phyloP scores from a whole-genome alignment of 2,797 vertebrate species.

The Sitta carolinensis region DNA sequence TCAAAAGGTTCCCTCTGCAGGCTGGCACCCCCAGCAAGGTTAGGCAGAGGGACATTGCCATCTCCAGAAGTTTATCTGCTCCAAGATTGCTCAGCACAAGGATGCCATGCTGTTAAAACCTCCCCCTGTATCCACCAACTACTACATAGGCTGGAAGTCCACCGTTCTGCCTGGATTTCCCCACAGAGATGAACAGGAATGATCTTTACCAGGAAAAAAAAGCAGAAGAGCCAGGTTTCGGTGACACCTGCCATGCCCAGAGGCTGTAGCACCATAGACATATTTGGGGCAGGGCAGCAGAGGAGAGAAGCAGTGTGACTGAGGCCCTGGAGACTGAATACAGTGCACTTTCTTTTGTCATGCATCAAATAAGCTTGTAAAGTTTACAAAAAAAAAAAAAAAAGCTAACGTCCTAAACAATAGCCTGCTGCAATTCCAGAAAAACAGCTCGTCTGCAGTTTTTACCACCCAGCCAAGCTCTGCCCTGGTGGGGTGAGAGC shows the following conservation, averaged over 20 bases:
- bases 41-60: neutral
- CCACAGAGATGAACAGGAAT: neutral
- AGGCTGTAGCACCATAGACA: neutral
- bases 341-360: slow-evolving; percentile 52
- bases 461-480: slow-evolving; percentile 27
- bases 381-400: neutral
- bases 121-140: neutral
- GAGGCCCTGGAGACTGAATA: slow-evolving; percentile 36
- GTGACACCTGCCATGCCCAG: neutral
- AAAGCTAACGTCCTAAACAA: slow-evolving; percentile 33
- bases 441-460: slow-evolving; percentile 48
- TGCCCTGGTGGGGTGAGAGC: slow-evolving; percentile 21
- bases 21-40: neutral
- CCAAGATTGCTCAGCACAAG: neutral
- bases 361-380: slow-evolving; percentile 33
- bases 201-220: neutral
- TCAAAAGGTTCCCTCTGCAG: neutral
- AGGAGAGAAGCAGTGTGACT: neutral
- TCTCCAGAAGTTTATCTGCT: neutral
- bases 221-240: neutral
- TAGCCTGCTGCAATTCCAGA: slow-evolving; percentile 59
- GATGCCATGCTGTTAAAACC: neutral
- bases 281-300: neutral
- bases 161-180: neutral
- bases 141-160: neutral